Conservation (phyloP, 2,888 invertebrate genomes). For the Orthosia incerta region DNA sequence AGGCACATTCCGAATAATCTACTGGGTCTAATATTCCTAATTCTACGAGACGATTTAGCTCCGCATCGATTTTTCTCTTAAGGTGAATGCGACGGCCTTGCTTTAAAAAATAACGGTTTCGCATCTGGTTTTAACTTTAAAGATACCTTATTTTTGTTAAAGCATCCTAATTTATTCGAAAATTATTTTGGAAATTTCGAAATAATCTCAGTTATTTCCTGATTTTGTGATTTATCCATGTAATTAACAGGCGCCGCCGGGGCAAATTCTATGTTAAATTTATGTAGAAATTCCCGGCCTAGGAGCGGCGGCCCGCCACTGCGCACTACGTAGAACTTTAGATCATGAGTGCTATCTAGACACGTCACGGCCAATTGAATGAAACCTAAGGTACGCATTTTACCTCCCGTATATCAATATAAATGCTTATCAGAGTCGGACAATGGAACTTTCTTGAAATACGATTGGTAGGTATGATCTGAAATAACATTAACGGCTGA, state of each 20-base stretch:
- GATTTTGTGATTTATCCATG: not conserved
- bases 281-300: not conserved
- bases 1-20: not conserved
- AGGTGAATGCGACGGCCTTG: not conserved
- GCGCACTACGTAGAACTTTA: constrained; percentile 1
- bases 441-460: not conserved
- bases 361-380: not conserved
- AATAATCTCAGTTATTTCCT: not conserved
- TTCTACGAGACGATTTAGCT: not conserved
- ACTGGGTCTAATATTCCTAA: not conserved
- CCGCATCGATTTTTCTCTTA: not conserved
- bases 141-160: not conserved
- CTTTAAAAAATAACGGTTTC: constrained; percentile 8
- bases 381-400: not conserved
- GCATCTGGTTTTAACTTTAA: too few relatives aligned
- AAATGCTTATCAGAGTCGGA: not conserved
- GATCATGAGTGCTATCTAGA: not conserved
- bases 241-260: not conserved
- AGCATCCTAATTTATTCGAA: not conserved
- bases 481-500: too few relatives aligned
- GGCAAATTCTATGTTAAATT: not conserved
- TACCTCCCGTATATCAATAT: not conserved
- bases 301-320: constrained; percentile 1
- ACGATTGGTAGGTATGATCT: too few relatives aligned
- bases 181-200: too few relatives aligned